phyloP scores from a whole-genome alignment of 2,113 vertebrate genomes.

The Pygoscelis adeliae region DNA sequence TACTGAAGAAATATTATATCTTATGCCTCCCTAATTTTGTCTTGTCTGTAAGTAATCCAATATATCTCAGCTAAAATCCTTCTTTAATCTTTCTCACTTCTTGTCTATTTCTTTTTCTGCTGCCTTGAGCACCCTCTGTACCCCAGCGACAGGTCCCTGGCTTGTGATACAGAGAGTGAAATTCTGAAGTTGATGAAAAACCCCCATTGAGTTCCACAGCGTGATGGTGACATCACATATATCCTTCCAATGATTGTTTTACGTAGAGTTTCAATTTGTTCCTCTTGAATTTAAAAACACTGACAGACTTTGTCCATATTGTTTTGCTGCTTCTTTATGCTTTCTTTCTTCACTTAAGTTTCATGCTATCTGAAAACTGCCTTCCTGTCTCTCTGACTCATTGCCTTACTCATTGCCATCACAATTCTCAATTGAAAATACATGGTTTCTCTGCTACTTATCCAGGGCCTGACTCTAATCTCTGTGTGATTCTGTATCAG shows the following conservation, averaged over 20 bases:
- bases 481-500: neutral
- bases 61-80: neutral
- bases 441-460: neutral
- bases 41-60: neutral
- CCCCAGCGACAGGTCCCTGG: accelerated
- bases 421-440: neutral
- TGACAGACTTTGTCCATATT: neutral
- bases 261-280: neutral
- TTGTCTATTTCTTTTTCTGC: neutral
- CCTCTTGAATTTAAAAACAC: neutral
- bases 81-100: neutral
- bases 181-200: neutral
- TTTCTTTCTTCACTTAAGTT: neutral
- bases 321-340: neutral
- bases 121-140: neutral
- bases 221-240: neutral
- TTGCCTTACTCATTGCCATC: neutral
- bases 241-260: neutral
- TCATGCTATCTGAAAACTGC: neutral
- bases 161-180: neutral
- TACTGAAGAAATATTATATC: neutral
- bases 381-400: neutral
- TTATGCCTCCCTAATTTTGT: neutral
- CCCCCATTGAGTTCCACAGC: neutral
- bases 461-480: neutral